These are phyloP conservation scores for Indicator indicator DNA, from an alignment of 2,113 vertebrate species.

Conservation along the genomic window DNA sequence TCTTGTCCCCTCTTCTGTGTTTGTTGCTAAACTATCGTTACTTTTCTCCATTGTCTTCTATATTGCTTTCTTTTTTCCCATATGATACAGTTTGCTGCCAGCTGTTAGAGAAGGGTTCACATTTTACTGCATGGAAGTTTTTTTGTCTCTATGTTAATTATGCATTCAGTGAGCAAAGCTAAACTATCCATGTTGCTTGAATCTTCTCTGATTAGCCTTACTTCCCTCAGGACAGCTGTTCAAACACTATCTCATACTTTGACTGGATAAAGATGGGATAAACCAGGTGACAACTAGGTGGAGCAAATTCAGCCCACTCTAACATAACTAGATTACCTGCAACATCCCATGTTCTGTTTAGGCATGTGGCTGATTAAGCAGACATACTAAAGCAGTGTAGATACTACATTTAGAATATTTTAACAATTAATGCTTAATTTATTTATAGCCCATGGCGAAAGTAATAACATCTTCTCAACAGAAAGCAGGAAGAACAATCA, in stretches of 20 bases:
- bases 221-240: not conserved
- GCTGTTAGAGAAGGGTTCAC: not conserved
- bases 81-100: not conserved
- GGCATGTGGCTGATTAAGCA: not conserved
- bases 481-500: slow-evolving; percentile 90
- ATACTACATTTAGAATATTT: not conserved
- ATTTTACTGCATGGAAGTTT: not conserved
- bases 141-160: not conserved
- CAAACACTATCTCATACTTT: not conserved
- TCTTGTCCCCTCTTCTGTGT: not conserved
- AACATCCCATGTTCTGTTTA: not conserved
- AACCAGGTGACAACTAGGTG: not conserved
- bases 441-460: slow-evolving; percentile 78
- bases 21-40: not conserved
- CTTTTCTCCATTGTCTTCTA: not conserved
- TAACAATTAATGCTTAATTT: not conserved
- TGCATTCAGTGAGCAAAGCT: not conserved
- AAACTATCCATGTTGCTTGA: not conserved
- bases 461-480: slow-evolving; percentile 87
- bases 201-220: not conserved
- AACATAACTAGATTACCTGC: not conserved
- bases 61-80: not conserved
- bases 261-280: not conserved
- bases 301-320: not conserved
- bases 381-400: not conserved